These are phyloP conservation scores for Etia nguti DNA, from an alignment of 2,113 vertebrate species.

Conservation along the genomic window DNA sequence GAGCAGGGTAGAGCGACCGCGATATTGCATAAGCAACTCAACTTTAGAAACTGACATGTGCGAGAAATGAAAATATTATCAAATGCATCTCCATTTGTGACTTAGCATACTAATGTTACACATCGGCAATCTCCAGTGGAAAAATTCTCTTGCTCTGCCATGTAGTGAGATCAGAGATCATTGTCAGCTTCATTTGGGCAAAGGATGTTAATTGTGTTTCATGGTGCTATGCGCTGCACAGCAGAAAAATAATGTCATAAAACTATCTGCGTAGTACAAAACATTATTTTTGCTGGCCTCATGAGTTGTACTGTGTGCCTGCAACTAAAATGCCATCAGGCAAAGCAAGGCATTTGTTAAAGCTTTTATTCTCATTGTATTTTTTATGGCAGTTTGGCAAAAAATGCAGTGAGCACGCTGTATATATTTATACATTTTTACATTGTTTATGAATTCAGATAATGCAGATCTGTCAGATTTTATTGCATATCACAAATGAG, in stretches of 20 bases:
- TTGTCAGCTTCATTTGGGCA: background rate
- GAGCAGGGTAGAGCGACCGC: background rate
- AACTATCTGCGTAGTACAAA: background rate
- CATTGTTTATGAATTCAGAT: background rate
- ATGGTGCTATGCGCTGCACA: background rate
- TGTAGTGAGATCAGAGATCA: background rate
- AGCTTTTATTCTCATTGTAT: background rate
- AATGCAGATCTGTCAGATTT: slow-evolving; percentile 8
- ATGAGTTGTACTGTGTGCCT: background rate
- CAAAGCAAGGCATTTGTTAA: background rate
- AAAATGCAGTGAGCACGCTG: background rate
- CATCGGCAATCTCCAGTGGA: background rate
- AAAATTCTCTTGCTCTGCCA: background rate
- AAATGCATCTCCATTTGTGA: background rate
- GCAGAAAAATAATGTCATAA: background rate
- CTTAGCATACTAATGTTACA: background rate
- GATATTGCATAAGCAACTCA: background rate
- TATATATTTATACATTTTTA: background rate
- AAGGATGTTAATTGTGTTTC: background rate
- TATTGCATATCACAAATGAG: slow-evolving; percentile 11
- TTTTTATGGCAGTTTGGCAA: background rate
- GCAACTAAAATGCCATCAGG: background rate
- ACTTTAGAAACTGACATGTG: background rate
- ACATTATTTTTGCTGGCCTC: background rate
- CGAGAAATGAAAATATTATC: background rate